Percentiles rank a stretch among this genome's conserved stretches.
These are phyloP conservation scores for Troilus luridus DNA, from an alignment of 2,888 invertebrate species.

Conservation along the genomic window DNA sequence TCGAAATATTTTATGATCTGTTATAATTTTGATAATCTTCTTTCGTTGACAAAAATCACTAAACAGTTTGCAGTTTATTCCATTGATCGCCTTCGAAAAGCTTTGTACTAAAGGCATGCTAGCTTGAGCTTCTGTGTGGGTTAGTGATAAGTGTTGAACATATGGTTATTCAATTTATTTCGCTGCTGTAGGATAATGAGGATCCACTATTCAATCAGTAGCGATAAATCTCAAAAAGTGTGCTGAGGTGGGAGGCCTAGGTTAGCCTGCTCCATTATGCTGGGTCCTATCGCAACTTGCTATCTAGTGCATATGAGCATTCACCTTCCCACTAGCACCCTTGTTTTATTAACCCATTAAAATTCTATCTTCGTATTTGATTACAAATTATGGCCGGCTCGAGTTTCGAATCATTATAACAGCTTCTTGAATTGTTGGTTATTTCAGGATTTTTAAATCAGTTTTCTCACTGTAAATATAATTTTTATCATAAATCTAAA, in stretches of 20 bases:
- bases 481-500: too few species aligned
- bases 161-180: constrained; percentile 42
- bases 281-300: not conserved
- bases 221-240: constrained; percentile 39
- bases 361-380: not conserved
- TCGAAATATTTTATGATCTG: too few species aligned
- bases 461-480: too few species aligned
- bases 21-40: too few species aligned
- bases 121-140: not conserved
- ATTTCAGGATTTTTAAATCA: not conserved
- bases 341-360: constrained; percentile 14
- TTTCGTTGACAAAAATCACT: too few species aligned
- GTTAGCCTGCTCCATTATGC: not conserved
- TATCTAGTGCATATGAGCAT: constrained; percentile 18
- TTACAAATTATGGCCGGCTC: not conserved
- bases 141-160: constrained; percentile 24
- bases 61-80: not conserved
- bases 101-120: not conserved
- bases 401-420: not conserved
- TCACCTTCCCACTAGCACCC: constrained; percentile 18
- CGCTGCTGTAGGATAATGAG: not conserved
- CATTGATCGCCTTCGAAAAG: not conserved
- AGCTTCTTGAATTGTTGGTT: not conserved
- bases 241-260: not conserved
- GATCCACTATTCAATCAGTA: constrained; percentile 24